Conservation (phyloP, 1,140 invertebrate genomes). For the Aphidius gifuensis region DNA sequence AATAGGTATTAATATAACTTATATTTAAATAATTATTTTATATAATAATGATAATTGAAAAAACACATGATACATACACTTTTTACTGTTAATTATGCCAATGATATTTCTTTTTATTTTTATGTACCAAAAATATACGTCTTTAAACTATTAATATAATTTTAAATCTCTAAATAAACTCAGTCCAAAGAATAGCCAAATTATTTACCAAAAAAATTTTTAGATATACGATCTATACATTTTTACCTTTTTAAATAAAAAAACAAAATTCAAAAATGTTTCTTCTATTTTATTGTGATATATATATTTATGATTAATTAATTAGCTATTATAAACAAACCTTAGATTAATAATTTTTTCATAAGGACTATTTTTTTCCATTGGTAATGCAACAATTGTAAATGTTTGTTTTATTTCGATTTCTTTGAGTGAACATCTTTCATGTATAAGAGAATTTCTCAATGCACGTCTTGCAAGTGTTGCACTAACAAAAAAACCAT, state of each 20-base stretch:
- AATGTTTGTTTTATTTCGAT: conserved; percentile 43
- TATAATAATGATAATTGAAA: neutral
- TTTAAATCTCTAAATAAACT: too few relatives aligned
- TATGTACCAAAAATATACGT: too few relatives aligned
- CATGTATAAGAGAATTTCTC: conserved; percentile 42
- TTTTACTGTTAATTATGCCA: too few relatives aligned
- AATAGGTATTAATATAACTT: conserved; percentile 21
- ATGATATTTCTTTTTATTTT: too few relatives aligned
- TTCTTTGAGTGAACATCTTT: conserved; percentile 48
- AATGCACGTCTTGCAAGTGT: conserved; percentile 48
- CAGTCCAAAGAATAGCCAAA: too few relatives aligned
- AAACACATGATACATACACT: too few relatives aligned
- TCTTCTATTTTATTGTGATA: too few relatives aligned
- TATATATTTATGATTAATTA: too few relatives aligned
- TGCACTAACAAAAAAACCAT: conserved; percentile 53
- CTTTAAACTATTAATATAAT: too few relatives aligned
- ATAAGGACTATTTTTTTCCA: conserved; percentile 48
- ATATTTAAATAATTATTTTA: neutral
- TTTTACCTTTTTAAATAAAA: neutral
- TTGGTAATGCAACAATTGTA: conserved; percentile 47
- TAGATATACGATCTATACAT: too few relatives aligned
- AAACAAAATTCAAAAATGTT: too few relatives aligned
- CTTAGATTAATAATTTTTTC: conserved; percentile 51
- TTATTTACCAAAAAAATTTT: too few relatives aligned
- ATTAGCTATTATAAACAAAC: conserved; percentile 25